Conservation (phyloP, 2,797 vertebrate genomes). For the Apogon talboti region DNA sequence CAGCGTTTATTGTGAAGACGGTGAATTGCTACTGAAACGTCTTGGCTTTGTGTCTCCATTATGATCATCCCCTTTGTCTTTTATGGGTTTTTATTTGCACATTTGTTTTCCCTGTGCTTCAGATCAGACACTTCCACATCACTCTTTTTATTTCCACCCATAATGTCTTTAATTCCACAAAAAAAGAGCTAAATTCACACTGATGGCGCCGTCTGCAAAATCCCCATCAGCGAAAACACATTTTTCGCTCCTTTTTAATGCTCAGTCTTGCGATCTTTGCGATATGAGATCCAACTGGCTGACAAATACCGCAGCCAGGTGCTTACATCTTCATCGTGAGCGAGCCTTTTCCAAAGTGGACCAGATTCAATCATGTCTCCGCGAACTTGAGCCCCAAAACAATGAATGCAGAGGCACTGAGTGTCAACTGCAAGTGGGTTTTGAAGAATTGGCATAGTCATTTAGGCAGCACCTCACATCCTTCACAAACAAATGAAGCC, state of each 20-base stretch:
- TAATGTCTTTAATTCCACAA: too few relatives aligned
- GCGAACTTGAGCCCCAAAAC: slow-evolving; percentile 71
- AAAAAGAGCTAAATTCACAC: too few relatives aligned
- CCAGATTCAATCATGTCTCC: slow-evolving; percentile 68
- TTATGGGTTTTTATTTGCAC: too few relatives aligned
- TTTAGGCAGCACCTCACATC: slow-evolving; percentile 84
- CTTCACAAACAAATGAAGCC: slow-evolving; percentile 88
- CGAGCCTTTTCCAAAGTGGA: slow-evolving; percentile 55
- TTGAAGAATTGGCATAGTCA: slow-evolving; percentile 86
- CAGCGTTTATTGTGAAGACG: too few relatives aligned
- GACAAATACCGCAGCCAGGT: slow-evolving; percentile 58
- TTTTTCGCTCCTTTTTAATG: slow-evolving; percentile 1
- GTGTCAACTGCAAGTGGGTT: slow-evolving; percentile 81
- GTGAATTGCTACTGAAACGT: too few relatives aligned
- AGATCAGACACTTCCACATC: too few relatives aligned
- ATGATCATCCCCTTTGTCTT: too few relatives aligned
- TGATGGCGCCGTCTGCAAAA: too few relatives aligned
- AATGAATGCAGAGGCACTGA: slow-evolving; percentile 75
- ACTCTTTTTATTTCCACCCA: too few relatives aligned
- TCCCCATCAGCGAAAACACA: too few relatives aligned
- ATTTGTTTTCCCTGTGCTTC: too few relatives aligned
- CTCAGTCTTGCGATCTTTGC: slow-evolving; percentile 17
- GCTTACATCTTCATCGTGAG: slow-evolving; percentile 53
- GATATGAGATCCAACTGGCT: slow-evolving; percentile 15
- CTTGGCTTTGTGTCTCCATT: too few relatives aligned